A percentile compares a stretch with the other conserved stretches of the same genome.
Conservation (phyloP, 1,140 invertebrate species). For the Macrotrachela quadricornifera region DNA sequence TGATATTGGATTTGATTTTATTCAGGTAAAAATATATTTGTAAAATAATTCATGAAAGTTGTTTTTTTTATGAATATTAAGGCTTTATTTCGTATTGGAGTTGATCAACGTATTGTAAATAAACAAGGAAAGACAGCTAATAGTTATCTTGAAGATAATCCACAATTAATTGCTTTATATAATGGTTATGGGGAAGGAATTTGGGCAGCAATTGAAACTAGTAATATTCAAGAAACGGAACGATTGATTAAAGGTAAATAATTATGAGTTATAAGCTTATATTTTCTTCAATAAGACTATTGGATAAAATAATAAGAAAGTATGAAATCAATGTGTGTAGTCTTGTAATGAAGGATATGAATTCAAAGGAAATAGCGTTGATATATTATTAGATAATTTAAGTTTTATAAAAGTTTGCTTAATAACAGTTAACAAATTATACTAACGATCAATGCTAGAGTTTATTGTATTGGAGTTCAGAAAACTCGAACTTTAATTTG, state of each 20-base stretch:
- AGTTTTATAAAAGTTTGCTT: too few species aligned
- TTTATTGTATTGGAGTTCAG: too few species aligned
- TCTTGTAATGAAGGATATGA: too few species aligned
- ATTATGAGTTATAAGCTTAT: background rate
- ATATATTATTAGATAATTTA: too few species aligned
- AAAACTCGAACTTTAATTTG: too few species aligned
- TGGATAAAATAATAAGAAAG: background rate
- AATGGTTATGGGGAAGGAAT: background rate
- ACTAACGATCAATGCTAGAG: too few species aligned
- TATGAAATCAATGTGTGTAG: background rate
- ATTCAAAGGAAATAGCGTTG: too few species aligned
- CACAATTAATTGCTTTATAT: background rate
- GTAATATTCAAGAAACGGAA: background rate
- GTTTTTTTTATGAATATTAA: background rate
- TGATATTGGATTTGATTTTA: constrained; percentile 5
- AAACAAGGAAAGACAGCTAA: background rate
- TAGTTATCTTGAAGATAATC: constrained; percentile 1
- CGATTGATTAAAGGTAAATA: background rate
- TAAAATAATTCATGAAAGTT: too few species aligned
- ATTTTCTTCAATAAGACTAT: background rate
- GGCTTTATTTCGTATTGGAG: background rate
- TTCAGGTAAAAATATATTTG: background rate
- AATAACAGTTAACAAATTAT: too few species aligned
- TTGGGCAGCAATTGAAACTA: background rate
- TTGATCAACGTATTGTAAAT: background rate